Base-by-base conservation (phyloP, 2,888 invertebrate genomes). In the Crematogaster levior region DNA sequence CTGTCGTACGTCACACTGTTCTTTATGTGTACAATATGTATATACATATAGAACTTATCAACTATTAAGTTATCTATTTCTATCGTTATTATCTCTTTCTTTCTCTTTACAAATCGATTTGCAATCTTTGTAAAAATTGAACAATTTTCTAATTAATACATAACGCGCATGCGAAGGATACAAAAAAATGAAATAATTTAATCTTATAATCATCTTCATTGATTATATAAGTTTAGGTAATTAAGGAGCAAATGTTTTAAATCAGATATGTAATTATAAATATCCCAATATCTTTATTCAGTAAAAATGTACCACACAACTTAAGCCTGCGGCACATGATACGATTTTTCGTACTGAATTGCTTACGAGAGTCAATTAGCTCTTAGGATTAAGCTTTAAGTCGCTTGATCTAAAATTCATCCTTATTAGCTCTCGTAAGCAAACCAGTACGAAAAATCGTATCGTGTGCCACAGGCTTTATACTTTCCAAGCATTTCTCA, bases 41-140 rank as follows among this genome's bases (percentile, higher is more conserved):
- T n/a, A n/a, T n/a, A n/a, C n/a, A n/a, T n/a, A n/a, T n/a, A n/a
- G n/a, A n/a, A 6, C 5, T 15, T 21, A 61, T 40, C 40, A 15
- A 43, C 3, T 24, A 63, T 24, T 43, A 24, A 15, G 9, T 43
- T 9, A 24, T 9, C 24, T 58, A 9, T 58, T 30, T 58, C 18
- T 9, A 7, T 43, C 40, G 1, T 56, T 30, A 4, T 58, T 30
- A 9, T 58, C n/a, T 18, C n/a, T 30, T 7, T 58, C 43, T 48
- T 9, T 48, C 3, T 46, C 46, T 48, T 21, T 48, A 9, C 21
- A 18, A 30, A 34, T 60, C 10, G 3, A 30, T 10, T 4, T 18
- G n/a, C n/a, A n/a, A n/a, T n/a, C n/a, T n/a, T n/a, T n/a, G n/a
- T 60, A 60, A 60, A 60, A 3, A 60, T 9, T 60, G 9, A 58